These are phyloP conservation scores for Zaprionus kolodkinae DNA, from an alignment of 1,140 invertebrate genomes.

Conservation along the genomic window DNA sequence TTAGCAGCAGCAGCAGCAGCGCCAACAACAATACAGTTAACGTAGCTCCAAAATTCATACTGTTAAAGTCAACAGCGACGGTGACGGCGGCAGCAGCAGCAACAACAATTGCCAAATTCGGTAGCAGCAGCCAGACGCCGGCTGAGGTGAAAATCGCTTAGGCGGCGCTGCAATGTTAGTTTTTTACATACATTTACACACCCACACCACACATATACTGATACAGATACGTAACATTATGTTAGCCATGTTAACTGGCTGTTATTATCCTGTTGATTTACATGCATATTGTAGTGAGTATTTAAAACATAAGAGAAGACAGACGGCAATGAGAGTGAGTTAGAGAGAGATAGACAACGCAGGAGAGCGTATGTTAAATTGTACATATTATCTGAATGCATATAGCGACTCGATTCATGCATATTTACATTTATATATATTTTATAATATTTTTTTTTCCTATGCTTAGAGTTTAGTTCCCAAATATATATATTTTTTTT, in stretches of 20 bases:
- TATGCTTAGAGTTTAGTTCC: slow-evolving; percentile 6
- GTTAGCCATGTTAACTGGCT: slow-evolving; percentile 49
- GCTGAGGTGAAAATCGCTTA: slow-evolving; percentile 63
- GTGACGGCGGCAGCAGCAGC: neutral
- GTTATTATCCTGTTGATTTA: slow-evolving; percentile 47
- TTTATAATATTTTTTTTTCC: slow-evolving; percentile 11
- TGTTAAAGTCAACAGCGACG: slow-evolving; percentile 60
- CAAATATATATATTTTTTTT: slow-evolving; percentile 1
- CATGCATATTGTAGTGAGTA: slow-evolving; percentile 45
- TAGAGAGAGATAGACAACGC: slow-evolving; percentile 7
- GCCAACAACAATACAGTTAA: slow-evolving; percentile 1
- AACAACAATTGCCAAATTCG: slow-evolving; percentile 26
- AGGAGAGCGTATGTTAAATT: slow-evolving; percentile 1
- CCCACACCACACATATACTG: too few relatives aligned
- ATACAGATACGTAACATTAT: slow-evolving; percentile 29
- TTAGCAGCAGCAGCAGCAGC: slow-evolving; percentile 1
- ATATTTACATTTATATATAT: neutral
- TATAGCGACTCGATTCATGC: slow-evolving; percentile 4
- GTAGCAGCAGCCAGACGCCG: slow-evolving; percentile 8
- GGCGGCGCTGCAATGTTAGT: neutral
- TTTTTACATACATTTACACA: neutral
- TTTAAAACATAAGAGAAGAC: slow-evolving; percentile 14
- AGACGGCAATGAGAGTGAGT: slow-evolving; percentile 2
- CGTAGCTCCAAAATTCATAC: slow-evolving; percentile 52
- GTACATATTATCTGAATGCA: neutral